Base-by-base conservation (phyloP, 2,888 invertebrate genomes). In the Leucophora obtusa region DNA sequence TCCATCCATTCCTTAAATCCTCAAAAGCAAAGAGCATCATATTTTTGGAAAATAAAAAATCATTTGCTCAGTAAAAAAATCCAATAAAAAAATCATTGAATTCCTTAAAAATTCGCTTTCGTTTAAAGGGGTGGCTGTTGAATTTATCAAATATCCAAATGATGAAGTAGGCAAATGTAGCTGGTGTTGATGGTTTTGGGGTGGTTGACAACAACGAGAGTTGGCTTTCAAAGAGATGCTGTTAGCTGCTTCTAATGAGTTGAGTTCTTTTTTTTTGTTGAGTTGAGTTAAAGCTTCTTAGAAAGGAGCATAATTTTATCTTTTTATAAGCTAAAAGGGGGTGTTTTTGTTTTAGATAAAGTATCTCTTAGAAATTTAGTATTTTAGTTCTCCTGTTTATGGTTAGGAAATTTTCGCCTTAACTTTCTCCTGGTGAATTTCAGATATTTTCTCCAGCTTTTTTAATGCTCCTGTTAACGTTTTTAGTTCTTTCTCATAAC, bases 81-180 rank as follows among this genome's bases (percentile, higher is more conserved):
- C 28, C 10, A 58, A 50, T 17, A 66, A 66, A 59, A n/a, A 76
- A 66, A 71, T 59, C 59, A 33, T 77, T 71, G 65, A 73, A 68
- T 76, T 72, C 76, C 70, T 70, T 50, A 70, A 73, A 74, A 77
- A 70, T 81, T 77, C 77, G 77, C 73, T 81, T 81, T 77, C 77
- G 56, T 77, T 81, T 66, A 56, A 72, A 74, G 81, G 77, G 81
- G 63, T 74, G 72, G 63, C 60, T 68, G 66, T 38, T 11, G 53
- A 54, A 43, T 54, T 53, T 17, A 53, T 21, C 33, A 33, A 28
- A 35, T 11, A 33, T n/a, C 21, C 21, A 54, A 43, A 54, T 33
- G 24, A 54, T 10, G 14, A 51, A 53, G 10, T 28, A 28, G 7
- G 28, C 28, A 28, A 28, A 38, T 35, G 56, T 63, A 38, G 73